Evolutionary conservation across 1,140 invertebrate species (phyloP).

Genomic region (Helicorthomorpha holstii): DNA sequence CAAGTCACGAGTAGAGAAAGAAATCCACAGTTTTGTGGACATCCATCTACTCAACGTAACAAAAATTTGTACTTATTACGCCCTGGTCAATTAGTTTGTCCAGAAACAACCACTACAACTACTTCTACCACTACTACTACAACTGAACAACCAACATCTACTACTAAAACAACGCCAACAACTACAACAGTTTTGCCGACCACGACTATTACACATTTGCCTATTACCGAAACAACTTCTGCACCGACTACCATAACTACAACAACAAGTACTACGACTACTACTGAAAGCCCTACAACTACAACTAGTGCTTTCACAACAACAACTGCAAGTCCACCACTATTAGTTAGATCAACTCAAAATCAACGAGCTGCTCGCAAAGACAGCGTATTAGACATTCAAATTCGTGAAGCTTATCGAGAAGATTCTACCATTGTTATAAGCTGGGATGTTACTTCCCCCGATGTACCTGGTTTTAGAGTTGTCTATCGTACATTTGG

Average conservation of each 20-base stretch:
- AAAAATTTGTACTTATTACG: constrained; percentile 71
- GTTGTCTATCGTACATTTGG: constrained; percentile 80
- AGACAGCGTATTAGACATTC: constrained; percentile 47
- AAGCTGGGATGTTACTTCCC: constrained; percentile 71
- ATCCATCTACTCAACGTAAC: constrained; percentile 52
- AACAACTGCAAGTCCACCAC: background rate
- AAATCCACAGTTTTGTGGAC: constrained; percentile 82
- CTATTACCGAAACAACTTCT: constrained; percentile 9
- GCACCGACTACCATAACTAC: constrained; percentile 18
- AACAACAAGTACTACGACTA: constrained; percentile 17
- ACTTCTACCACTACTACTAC: background rate
- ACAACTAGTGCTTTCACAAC: background rate
- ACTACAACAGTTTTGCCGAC: constrained; percentile 13
- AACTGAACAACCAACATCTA: background rate
- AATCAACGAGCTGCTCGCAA: background rate
- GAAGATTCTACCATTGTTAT: constrained; percentile 49
- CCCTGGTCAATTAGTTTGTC: constrained; percentile 35
- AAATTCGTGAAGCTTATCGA: constrained; percentile 48
- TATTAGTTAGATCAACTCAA: background rate
- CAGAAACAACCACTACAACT: constrained; percentile 16
- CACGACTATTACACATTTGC: constrained; percentile 3
- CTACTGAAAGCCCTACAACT: background rate
- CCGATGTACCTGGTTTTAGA: constrained; percentile 67
- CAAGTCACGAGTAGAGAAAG: constrained; percentile 72
- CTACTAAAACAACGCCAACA: constrained; percentile 9